A percentile compares a stretch with the other conserved stretches of the same genome.
phyloP scores from a whole-genome alignment of 1,140 invertebrate genomes.

The Battus philenor region DNA sequence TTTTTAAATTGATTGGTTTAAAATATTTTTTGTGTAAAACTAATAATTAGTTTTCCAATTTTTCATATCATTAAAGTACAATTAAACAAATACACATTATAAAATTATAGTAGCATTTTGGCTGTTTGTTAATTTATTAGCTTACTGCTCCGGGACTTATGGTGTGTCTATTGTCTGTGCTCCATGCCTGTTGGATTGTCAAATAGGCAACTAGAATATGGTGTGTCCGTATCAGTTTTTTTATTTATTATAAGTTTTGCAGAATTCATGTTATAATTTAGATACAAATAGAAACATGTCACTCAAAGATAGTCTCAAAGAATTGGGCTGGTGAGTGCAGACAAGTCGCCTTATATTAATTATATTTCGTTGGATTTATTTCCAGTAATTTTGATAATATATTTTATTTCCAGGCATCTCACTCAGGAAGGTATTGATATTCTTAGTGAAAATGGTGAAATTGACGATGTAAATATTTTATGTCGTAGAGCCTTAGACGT shows the following conservation, averaged over 20 bases:
- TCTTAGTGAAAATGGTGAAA: constrained; percentile 80
- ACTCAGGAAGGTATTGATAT: constrained; percentile 81
- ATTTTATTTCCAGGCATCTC: constrained; percentile 79
- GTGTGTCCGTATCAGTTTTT: constrained; percentile 26
- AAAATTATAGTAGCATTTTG: too few relatives aligned
- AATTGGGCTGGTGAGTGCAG: constrained; percentile 77
- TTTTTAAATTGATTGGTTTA: background rate
- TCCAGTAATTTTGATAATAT: too few relatives aligned
- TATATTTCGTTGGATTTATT: constrained; percentile 19
- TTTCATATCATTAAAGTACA: background rate
- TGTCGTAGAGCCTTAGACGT: constrained; percentile 85
- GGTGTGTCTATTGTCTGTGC: constrained; percentile 3
- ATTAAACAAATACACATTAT: background rate
- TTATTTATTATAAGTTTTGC: constrained; percentile 30
- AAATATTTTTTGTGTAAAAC: background rate
- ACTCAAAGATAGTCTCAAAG: constrained; percentile 72
- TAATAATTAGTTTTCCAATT: background rate
- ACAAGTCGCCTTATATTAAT: constrained; percentile 18
- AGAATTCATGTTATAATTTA: constrained; percentile 46
- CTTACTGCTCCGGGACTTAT: too few relatives aligned
- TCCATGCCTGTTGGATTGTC: constrained; percentile 22
- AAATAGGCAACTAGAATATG: constrained; percentile 29
- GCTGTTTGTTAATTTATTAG: too few relatives aligned
- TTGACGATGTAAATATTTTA: constrained; percentile 79
- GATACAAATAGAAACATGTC: constrained; percentile 58